These are phyloP conservation scores for Ornithorhynchus anatinus DNA, from an alignment of 2,113 vertebrate species.

Conservation along the genomic window DNA sequence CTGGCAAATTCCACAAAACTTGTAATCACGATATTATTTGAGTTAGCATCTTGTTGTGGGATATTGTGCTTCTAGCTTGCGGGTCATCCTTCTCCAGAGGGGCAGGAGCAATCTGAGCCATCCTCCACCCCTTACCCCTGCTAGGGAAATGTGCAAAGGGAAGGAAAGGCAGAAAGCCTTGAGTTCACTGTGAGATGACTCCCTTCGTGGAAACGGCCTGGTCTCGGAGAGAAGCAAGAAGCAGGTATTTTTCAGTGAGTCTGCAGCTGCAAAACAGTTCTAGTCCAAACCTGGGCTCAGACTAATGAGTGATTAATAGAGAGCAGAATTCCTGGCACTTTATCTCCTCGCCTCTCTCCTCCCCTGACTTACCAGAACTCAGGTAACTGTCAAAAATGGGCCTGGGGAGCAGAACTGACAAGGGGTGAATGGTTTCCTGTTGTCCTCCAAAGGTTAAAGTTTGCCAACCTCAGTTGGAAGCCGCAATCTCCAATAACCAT, in stretches of 20 bases:
- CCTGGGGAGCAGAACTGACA: slow-evolving; percentile 73
- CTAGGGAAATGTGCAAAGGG: too few relatives aligned
- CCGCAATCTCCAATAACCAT: slow-evolving; percentile 79
- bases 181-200: not conserved
- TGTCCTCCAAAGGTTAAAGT: slow-evolving; percentile 82
- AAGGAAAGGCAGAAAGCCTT: not conserved
- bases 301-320: slow-evolving; percentile 52
- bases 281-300: not conserved
- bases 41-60: too few relatives aligned
- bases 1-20: too few relatives aligned
- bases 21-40: too few relatives aligned
- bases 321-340: slow-evolving; percentile 35
- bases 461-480: slow-evolving; percentile 73
- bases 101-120: too few relatives aligned
- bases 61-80: too few relatives aligned
- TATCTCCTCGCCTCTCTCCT: slow-evolving; percentile 53
- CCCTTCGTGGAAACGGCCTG: not conserved
- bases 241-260: slow-evolving; percentile 15
- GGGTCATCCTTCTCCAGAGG: too few relatives aligned
- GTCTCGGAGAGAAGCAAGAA: not conserved
- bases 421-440: slow-evolving; percentile 70
- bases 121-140: too few relatives aligned
- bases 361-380: slow-evolving; percentile 71
- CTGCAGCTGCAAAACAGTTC: slow-evolving; percentile 7
- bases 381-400: slow-evolving; percentile 71